Conservation (phyloP, 2,113 vertebrate genomes). For the Brachyistius frenatus region DNA sequence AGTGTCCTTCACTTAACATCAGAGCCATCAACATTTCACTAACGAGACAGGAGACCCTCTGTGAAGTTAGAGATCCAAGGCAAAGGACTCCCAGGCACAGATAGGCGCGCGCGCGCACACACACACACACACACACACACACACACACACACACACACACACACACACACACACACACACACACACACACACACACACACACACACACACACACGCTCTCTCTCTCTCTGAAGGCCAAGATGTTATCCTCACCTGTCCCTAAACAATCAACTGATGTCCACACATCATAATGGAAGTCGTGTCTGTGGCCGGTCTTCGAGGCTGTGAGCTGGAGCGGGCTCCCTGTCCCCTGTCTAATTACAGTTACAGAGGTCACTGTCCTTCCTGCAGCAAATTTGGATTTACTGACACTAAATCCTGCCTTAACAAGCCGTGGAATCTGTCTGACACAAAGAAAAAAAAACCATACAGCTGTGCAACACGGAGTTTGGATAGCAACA, state of each 20-base stretch:
- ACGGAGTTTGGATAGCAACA: slow-evolving; percentile 46
- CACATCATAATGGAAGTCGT: slow-evolving; percentile 64
- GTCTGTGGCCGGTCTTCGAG: slow-evolving; percentile 58
- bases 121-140: slow-evolving; percentile 10
- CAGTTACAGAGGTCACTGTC: slow-evolving; percentile 66
- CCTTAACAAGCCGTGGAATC: slow-evolving; percentile 70
- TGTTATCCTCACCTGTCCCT: slow-evolving; percentile 83
- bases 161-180: slow-evolving; percentile 26
- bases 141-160: not conserved
- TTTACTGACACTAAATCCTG: slow-evolving; percentile 73
- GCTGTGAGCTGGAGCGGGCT: slow-evolving; percentile 52
- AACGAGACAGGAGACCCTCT: slow-evolving; percentile 69
- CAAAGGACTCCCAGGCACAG: slow-evolving; percentile 31
- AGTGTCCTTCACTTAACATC: slow-evolving; percentile 58
- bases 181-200: too few species aligned
- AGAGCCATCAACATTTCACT: slow-evolving; percentile 70
- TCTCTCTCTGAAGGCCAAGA: slow-evolving; percentile 61
- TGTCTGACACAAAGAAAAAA: slow-evolving; percentile 44
- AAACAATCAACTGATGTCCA: slow-evolving; percentile 75
- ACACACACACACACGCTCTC: slow-evolving; percentile 10
- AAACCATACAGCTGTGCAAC: slow-evolving; percentile 68
- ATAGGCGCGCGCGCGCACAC: slow-evolving; percentile 1
- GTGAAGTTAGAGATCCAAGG: slow-evolving; percentile 48
- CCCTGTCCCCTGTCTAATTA: slow-evolving; percentile 74
- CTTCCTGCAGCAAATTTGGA: slow-evolving; percentile 67